Conservation (phyloP, 2,113 vertebrate species). For the Scomber scombrus region DNA sequence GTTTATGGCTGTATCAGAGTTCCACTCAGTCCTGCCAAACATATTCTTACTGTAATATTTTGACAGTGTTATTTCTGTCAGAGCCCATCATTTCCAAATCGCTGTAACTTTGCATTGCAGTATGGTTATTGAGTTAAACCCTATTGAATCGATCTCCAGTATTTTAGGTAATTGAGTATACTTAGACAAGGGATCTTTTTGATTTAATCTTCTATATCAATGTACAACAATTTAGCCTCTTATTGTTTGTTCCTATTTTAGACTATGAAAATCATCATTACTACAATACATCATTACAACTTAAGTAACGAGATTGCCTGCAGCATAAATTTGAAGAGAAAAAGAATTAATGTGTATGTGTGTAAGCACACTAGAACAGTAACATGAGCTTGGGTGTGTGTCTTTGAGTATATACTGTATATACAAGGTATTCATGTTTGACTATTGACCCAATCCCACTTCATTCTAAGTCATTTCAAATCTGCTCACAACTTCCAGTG, state of each 20-base stretch:
- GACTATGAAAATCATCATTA: background rate
- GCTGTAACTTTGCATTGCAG: background rate
- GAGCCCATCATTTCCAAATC: conserved; percentile 13
- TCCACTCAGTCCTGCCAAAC: background rate
- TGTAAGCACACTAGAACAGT: background rate
- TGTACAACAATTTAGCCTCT: conserved; percentile 22
- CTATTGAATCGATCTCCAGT: conserved; percentile 10
- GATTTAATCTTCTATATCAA: conserved; percentile 38
- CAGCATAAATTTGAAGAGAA: background rate
- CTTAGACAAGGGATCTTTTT: background rate
- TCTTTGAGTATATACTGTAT: background rate
- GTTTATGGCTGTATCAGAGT: background rate
- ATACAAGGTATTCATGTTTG: background rate
- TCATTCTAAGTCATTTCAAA: conserved; percentile 9
- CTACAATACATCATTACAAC: conserved; percentile 7
- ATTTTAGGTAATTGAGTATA: conserved; percentile 4
- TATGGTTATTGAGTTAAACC: conserved; percentile 33
- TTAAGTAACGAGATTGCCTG: background rate
- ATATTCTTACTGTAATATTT: conserved; percentile 17
- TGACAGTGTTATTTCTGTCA: conserved; percentile 17
- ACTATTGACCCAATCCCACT: conserved; percentile 31
- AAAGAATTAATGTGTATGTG: background rate
- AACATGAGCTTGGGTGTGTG: conserved; percentile 20
- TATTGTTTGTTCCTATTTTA: conserved; percentile 19
- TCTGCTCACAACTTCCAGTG: background rate